These are phyloP conservation scores for Troilus luridus DNA, from an alignment of 2,888 invertebrate species.

Conservation along the genomic window DNA sequence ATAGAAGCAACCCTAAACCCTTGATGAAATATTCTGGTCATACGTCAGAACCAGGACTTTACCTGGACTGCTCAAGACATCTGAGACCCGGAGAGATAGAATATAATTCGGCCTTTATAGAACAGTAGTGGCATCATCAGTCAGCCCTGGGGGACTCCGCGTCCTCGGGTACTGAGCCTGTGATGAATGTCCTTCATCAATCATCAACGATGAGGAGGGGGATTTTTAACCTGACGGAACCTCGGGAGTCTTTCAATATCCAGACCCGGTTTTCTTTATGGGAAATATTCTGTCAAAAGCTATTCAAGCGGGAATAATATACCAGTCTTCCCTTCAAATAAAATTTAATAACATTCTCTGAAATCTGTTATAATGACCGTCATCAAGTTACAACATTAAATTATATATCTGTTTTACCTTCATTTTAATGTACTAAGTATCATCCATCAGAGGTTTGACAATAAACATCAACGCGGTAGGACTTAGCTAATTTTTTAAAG, in stretches of 20 bases:
- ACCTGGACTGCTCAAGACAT: background rate
- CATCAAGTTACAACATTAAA: too few relatives aligned
- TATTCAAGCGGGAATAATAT: background rate
- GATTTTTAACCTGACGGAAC: slow-evolving; percentile 1
- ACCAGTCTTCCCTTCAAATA: background rate
- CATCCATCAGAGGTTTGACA: too few relatives aligned
- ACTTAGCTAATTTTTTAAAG: too few relatives aligned
- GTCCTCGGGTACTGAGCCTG: background rate
- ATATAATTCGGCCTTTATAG: background rate
- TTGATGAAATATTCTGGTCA: background rate
- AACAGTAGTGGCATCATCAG: background rate
- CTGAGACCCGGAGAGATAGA: background rate
- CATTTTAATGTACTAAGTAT: too few relatives aligned
- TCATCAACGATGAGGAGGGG: background rate
- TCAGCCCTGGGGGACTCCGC: background rate
- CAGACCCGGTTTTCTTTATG: background rate
- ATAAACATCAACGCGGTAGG: too few relatives aligned
- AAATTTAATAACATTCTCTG: background rate
- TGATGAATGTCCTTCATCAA: slow-evolving; percentile 29
- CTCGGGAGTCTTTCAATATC: slow-evolving; percentile 20
- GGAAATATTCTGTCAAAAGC: background rate
- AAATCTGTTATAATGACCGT: too few relatives aligned
- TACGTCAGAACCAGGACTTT: background rate
- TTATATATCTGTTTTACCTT: too few relatives aligned
- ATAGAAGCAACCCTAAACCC: background rate